Evolutionary conservation across 2,797 vertebrate genomes (phyloP), one percentile per base, ranked within the genome.

Genomic region (Leptodactylus fallax): DNA sequence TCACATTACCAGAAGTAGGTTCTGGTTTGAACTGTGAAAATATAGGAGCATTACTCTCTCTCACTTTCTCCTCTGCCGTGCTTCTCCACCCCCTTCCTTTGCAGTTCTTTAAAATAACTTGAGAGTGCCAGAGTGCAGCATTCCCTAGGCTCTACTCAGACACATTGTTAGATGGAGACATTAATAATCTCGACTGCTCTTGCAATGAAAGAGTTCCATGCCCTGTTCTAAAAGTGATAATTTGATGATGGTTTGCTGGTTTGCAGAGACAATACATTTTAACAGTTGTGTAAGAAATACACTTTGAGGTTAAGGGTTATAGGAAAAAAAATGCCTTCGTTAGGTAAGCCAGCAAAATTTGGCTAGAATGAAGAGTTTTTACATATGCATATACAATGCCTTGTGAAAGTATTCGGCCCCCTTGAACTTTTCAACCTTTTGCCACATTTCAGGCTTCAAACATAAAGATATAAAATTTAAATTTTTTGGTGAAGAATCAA

Each of bases 21-120:
- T 94, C 93, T 94, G 94, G 92, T 94, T 93, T 93, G 92, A 91
- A 91, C 93, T 91, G 91, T 94, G 93, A 93, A 93, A 92, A 93
- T 90, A 92, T 91, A 82, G 88, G 83, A 93, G 91, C 91, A 90
- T 92, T 92, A 91, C 90, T 93, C 92, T 90, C 61, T 88, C 61
- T 74, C 88, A 67, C 16, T 90, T 90, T 90, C 36, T 61, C 90
- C 88, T 87, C 65, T 69, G 61, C 65, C 58, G 19, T n/a, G 19
- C 36, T 63, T 91, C 86, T 90, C 82, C 80, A 63, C 55, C 72
- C 71, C 83, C 72, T 74, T 51, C 80, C 90, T 91, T 90, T 88
- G 91, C 83, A 90, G 86, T 79, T 92, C 90, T 83, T 92, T 89
- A 7, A 91, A 88, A 90, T 85, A 79, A 82, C 91, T 92, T 89